These are phyloP conservation scores for Artemia sinica DNA, from an alignment of 2,888 invertebrate species.

Conservation along the genomic window DNA sequence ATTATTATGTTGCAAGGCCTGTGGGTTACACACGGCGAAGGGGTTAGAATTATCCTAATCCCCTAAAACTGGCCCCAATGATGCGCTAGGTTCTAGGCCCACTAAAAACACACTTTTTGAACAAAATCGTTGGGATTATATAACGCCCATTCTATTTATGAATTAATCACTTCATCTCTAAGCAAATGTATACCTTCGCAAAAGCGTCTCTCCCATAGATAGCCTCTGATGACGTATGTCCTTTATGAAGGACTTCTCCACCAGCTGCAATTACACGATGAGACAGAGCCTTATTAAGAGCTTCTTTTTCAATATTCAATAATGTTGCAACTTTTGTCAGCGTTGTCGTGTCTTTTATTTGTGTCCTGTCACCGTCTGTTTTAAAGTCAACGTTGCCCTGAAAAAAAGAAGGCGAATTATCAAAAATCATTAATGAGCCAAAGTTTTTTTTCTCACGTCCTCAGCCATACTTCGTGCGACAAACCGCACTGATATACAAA, in stretches of 20 bases:
- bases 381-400: constrained; percentile 46
- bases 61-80: too few species aligned
- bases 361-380: constrained; percentile 41
- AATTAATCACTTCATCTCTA: neutral
- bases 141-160: neutral
- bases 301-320: constrained; percentile 45
- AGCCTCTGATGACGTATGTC: constrained; percentile 66
- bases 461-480: too few species aligned
- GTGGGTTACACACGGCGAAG: too few species aligned
- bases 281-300: constrained; percentile 56
- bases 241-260: constrained; percentile 77
- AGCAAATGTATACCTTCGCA: constrained; percentile 46
- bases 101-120: constrained; percentile 18
- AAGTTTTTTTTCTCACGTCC: too few species aligned
- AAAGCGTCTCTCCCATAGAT: constrained; percentile 76
- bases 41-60: too few species aligned
- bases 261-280: constrained; percentile 80
- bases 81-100: constrained; percentile 5
- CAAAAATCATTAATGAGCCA: too few species aligned
- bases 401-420: constrained; percentile 24
- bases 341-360: constrained; percentile 35
- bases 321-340: constrained; percentile 41
- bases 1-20: too few species aligned
- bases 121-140: neutral
- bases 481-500: too few species aligned